These are phyloP conservation scores for Diplazon laetatorius DNA, from an alignment of 2,888 invertebrate genomes.

Conservation along the genomic window DNA sequence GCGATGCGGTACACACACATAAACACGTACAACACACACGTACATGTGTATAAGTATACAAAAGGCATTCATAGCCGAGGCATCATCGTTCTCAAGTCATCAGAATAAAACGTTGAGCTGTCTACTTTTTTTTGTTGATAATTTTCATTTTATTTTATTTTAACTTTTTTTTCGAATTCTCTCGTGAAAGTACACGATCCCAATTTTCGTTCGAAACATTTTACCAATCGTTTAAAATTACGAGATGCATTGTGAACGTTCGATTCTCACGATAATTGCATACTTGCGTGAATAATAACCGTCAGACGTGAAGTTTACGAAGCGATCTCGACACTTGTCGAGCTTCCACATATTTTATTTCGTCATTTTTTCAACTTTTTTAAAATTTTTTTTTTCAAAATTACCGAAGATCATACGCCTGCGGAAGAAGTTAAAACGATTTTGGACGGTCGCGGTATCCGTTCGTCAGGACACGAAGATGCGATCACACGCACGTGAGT, in stretches of 20 bases:
- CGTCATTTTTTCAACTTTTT: too few species aligned
- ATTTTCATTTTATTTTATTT: too few species aligned
- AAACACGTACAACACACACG: too few species aligned
- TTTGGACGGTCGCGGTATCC: not conserved
- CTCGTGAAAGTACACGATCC: not conserved
- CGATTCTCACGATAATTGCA: constrained; percentile 23
- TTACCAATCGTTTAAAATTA: constrained; percentile 27
- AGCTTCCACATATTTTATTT: too few species aligned
- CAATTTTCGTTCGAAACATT: not conserved
- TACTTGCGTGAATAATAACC: constrained; percentile 20
- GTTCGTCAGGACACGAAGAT: constrained; percentile 52
- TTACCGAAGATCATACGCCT: constrained; percentile 3
- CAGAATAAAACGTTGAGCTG: too few species aligned
- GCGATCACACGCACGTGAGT: constrained; percentile 45
- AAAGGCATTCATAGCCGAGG: too few species aligned
- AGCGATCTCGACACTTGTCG: constrained; percentile 3
- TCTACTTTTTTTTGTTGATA: too few species aligned
- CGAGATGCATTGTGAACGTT: constrained; percentile 18
- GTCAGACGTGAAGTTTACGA: not conserved
- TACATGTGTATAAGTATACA: too few species aligned
- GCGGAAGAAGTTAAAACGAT: not conserved
- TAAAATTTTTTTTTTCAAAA: not conserved
- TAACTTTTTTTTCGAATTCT: not conserved
- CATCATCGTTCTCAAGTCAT: too few species aligned
- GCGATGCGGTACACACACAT: constrained; percentile 12